Evolutionary conservation across 2,113 vertebrate species (phyloP), one percentile per base, ranked within the genome.

Genomic region (Cryptomyrus ogoouensis): DNA sequence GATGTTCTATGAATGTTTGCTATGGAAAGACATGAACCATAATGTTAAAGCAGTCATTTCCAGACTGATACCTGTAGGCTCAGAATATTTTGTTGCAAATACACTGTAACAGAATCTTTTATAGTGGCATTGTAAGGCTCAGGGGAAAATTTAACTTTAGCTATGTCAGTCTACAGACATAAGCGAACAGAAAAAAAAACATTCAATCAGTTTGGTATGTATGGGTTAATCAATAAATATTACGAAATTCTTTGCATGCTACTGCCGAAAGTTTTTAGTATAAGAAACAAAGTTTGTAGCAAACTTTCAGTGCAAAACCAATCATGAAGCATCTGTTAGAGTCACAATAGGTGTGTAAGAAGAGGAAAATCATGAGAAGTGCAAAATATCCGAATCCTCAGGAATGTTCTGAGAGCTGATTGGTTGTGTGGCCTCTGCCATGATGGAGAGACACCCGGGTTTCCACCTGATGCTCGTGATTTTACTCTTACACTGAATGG

Each of bases 331-430:
- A 97, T 97, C 97, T 97, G 96, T 97, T 97, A 98, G 96, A 83
- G 15, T 83, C 42, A 83, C 19, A 83, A 97, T 96, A 96, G 97
- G 97, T 97, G 97, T 98, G 97, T 97, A 97, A 97, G 97, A 96
- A 97, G 95, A 96, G 96, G 98, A 98, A 97, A 98, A 98, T 98
- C 98, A 98, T 97, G 77, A 97, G 96, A 96, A 95, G 95, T 96
- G 97, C 97, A 98, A 98, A 98, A 98, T 97, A 97, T 95, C 95
- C 95, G 95, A 96, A 96, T 96, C 96, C 96, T 97, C 97, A 97
- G 96, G 95, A 96, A 96, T 96, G 96, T 97, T 95, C 98, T 96
- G 96, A 94, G 94, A 96, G 97, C 97, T 97, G 97, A 97, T 97
- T 97, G 97, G 95, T 98, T 95, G 96, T 95, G 62, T 70, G 27